A percentile compares a stretch with the other conserved stretches of the same genome.
Conservation (phyloP, 92 coral and sea anemone genomes). For the Porites cylindrica region DNA sequence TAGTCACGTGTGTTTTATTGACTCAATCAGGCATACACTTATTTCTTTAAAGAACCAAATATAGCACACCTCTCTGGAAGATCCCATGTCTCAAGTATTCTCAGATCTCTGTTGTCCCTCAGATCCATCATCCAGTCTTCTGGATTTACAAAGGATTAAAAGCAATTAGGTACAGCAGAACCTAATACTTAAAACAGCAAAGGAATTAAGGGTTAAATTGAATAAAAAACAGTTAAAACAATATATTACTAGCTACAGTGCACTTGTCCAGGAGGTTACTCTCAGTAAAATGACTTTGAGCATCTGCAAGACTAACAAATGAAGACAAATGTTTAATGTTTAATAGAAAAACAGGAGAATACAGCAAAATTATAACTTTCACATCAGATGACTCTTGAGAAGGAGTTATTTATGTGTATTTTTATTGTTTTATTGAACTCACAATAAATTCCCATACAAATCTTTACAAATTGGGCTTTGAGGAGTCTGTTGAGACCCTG, state of each 20-base stretch:
- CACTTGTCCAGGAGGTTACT: slow-evolving; percentile 80
- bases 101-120: slow-evolving; percentile 95
- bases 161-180: not conserved
- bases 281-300: slow-evolving; percentile 74
- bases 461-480: no score
- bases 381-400: no score
- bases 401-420: no score
- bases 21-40: no score
- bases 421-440: no score
- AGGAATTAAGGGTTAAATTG: not conserved
- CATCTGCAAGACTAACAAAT: slow-evolving; percentile 75
- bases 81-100: slow-evolving; percentile 74
- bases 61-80: slow-evolving; percentile 78
- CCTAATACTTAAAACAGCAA: not conserved
- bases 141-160: slow-evolving; percentile 1
- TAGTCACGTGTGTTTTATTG: no score
- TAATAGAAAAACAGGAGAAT: not conserved
- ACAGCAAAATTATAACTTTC: no score
- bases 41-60: no score
- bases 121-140: slow-evolving; percentile 86
- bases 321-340: not conserved
- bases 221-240: not conserved
- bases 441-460: no score
- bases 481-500: no score
- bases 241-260: slow-evolving; percentile 71